Evolutionary conservation across 2,797 vertebrate species (phyloP), one percentile per base, ranked within the genome.

Genomic region (Ataeniobius toweri): DNA sequence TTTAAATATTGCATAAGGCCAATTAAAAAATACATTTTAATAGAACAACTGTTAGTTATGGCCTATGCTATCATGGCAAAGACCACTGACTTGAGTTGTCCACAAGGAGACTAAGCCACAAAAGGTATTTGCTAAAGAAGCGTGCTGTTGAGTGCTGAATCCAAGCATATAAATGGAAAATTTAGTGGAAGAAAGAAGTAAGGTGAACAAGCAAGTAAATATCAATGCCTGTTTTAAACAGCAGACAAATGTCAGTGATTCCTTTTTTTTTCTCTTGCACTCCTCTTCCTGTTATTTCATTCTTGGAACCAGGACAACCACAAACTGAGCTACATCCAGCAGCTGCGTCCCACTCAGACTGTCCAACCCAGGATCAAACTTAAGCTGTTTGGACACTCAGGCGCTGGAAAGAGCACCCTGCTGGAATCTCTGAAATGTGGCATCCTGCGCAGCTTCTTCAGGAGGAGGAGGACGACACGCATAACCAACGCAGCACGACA

Each of bases 341-440:
- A 99, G 86, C 96, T 99, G 82, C 94, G 97, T 48, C 96, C 96
- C 80, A 96, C 96, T 0, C 97, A 96, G 93, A 97, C 93, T 14
- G 92, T 94, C 0, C 98, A 99, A 88, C 95, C 96, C 0, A 91
- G 97, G 65, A 96, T 99, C 91, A 99, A 99, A 81, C 94, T 99
- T 67, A 99, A 99, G 89, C 92, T 99, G 80, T 97, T 99, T 1
- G 98, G 98, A 46, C 95, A 98, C 82, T 95, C 96, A 0, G 96
- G 96, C 0, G 83, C 97, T 0, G 98, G 98, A 46, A 99, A 99
- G 86, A 98, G 97, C 77, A 95, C 96, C 0, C 95, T 99, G 0
- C 95, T 99, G 80, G 98, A 99, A 84, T 99, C 97, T 31, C 96
- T 99, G 74, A 99, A 97, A 73, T 99, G 98, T 0, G 98, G 98